Evolutionary conservation across 2,113 vertebrate genomes (phyloP), one percentile per base, ranked within the genome.

Genomic region (Taxidea taxus): DNA sequence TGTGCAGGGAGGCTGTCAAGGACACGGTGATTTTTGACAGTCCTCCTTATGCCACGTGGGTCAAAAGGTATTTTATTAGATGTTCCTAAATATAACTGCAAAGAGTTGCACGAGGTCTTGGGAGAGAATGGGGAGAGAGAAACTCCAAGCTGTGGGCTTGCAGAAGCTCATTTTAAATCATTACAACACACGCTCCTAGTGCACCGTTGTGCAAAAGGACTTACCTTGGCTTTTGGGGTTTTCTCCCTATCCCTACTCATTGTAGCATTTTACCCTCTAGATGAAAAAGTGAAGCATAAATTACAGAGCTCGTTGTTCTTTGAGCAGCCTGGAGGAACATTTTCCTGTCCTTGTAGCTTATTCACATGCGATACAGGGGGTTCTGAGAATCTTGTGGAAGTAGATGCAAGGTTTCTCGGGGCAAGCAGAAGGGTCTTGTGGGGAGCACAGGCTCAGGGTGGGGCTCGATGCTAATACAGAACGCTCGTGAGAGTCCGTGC

Each of bases 31-130:
- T 54, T 68, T 77, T 94, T 34, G 39, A 96, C 85, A 34, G 14
- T 58, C 54, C 58, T 87, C 20, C 51, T 54, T 42, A 21, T 54
- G 83, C 82, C 74, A 68, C 47, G 31, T 91, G 83, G 78, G 74
- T 68, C 95, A 90, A 91, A 91, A 49, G 10, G 10, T 72, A 78
- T 54, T 95, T 77, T 58, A 54, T 93, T 68, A 81, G 86, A 87
- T 80, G 91, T 87, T 49, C 87, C 95, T 93, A 90, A 97, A 64
- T 82, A 66, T 54, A 95, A 60, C 60, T 66, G 85, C 10, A 2
- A 4, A 74, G 54, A 74, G 37, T 91, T 72, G 56, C 49, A 7
- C 56, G 83, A 95, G 74, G 64, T 58, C 74, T 86, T 51, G 39
- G 87, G 64, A 89, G 83, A 68, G 70, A 51, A 72, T 2, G 8